Evolutionary conservation across 1,140 invertebrate genomes (phyloP).

Genomic region (Cydia fagiglandana): DNA sequence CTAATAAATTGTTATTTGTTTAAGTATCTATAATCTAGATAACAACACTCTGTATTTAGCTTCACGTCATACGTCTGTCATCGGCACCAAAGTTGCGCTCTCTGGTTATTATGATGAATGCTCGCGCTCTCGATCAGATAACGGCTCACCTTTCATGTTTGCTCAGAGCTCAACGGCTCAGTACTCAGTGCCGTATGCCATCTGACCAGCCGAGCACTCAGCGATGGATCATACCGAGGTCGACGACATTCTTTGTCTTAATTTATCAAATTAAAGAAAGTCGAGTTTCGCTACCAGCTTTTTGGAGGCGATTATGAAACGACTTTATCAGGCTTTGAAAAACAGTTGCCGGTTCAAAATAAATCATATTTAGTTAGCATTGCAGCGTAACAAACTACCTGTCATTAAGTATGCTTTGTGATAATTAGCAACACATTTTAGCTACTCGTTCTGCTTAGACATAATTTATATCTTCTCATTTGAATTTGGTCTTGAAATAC

Average conservation of each 20-base stretch:
- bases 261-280: conserved; percentile 32
- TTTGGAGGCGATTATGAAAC: conserved; percentile 13
- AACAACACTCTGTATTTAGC: no score
- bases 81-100: no score
- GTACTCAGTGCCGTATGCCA: conserved; percentile 40
- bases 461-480: conserved; percentile 13
- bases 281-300: conserved; percentile 24
- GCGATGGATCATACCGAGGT: conserved; percentile 26
- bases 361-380: neutral
- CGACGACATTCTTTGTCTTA: conserved; percentile 27
- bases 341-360: neutral
- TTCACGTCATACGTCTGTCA: no score
- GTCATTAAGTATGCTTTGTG: neutral
- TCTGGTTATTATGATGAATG: conserved; percentile 75
- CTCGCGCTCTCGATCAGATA: conserved; percentile 67
- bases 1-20: no score
- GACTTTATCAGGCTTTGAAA: conserved; percentile 4
- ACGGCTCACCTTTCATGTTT: conserved; percentile 61
- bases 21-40: no score
- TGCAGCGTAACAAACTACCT: conserved; percentile 6
- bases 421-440: conserved; percentile 6
- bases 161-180: conserved; percentile 44
- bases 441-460: conserved; percentile 12
- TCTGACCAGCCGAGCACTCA: conserved; percentile 59
- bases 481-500: conserved; percentile 12